These are phyloP conservation scores for Villa cingulata DNA, from an alignment of 2,888 invertebrate genomes.

Conservation along the genomic window DNA sequence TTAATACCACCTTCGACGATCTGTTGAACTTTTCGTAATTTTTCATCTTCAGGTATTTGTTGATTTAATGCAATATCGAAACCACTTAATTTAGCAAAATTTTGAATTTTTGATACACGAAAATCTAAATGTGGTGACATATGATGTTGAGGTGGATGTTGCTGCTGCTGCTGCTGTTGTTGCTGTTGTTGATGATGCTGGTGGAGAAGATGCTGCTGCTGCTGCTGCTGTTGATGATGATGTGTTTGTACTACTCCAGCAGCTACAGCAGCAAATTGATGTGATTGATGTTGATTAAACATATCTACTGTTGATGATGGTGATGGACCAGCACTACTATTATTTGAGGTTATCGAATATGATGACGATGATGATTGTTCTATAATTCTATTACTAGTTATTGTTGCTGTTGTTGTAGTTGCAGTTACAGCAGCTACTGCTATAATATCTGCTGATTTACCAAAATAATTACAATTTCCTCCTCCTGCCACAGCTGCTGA, in stretches of 20 bases:
- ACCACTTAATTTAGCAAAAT: conserved; percentile 5
- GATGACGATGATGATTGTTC: neutral
- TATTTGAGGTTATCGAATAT: neutral
- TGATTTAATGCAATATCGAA: conserved; percentile 1
- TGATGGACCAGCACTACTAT: neutral
- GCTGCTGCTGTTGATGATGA: too few relatives aligned
- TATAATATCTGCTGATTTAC: neutral
- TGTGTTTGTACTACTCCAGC: too few relatives aligned
- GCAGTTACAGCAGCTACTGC: neutral
- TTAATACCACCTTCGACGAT: conserved; percentile 31
- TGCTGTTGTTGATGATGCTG: neutral
- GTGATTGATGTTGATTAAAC: neutral
- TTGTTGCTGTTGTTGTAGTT: neutral
- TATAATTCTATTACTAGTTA: neutral
- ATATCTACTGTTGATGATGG: neutral
- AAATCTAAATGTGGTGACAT: neutral
- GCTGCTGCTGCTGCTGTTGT: neutral
- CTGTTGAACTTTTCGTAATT: conserved; percentile 28
- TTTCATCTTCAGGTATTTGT: conserved; percentile 26
- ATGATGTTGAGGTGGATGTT: conserved; percentile 1
- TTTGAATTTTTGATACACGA: conserved; percentile 3
- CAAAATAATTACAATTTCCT: neutral
- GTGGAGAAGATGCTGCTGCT: too few relatives aligned
- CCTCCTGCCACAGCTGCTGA: neutral
- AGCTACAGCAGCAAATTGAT: too few relatives aligned